Conservation (phyloP, 2,888 invertebrate species). For the Diogma glabrata region DNA sequence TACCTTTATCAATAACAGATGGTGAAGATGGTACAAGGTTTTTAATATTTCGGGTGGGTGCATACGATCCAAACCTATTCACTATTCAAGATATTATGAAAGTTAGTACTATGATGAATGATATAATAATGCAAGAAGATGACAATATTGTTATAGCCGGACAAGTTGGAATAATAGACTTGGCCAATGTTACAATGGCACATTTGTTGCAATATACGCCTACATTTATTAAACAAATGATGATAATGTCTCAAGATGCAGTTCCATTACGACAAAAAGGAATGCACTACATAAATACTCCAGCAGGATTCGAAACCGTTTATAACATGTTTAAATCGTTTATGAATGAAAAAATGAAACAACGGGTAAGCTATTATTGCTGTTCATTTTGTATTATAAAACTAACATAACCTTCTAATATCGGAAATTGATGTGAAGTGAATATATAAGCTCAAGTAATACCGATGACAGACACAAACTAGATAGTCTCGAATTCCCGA, state of each 20-base stretch:
- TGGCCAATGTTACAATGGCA: slow-evolving; percentile 40
- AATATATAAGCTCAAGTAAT: not conserved
- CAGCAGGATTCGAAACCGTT: slow-evolving; percentile 44
- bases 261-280: slow-evolving; percentile 47
- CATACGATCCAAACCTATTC: slow-evolving; percentile 37
- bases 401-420: too few relatives aligned
- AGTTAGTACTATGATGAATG: slow-evolving; percentile 43
- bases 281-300: slow-evolving; percentile 46
- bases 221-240: slow-evolving; percentile 44
- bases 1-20: slow-evolving; percentile 22
- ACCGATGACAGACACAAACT: too few relatives aligned
- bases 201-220: slow-evolving; percentile 47
- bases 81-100: slow-evolving; percentile 40
- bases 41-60: slow-evolving; percentile 36
- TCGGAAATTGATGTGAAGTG: not conserved
- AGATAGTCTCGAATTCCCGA: slow-evolving; percentile 29
- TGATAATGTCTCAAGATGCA: slow-evolving; percentile 43
- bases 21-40: slow-evolving; percentile 34
- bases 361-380: slow-evolving; percentile 38
- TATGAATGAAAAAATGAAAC: slow-evolving; percentile 47
- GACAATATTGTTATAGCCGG: slow-evolving; percentile 45
- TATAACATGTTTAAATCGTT: slow-evolving; percentile 47
- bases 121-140: slow-evolving; percentile 47
- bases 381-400: not conserved
- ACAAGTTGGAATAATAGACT: slow-evolving; percentile 42